Evolutionary conservation across 2,888 invertebrate species (phyloP).

Genomic region (Nemotelus pantherinus): DNA sequence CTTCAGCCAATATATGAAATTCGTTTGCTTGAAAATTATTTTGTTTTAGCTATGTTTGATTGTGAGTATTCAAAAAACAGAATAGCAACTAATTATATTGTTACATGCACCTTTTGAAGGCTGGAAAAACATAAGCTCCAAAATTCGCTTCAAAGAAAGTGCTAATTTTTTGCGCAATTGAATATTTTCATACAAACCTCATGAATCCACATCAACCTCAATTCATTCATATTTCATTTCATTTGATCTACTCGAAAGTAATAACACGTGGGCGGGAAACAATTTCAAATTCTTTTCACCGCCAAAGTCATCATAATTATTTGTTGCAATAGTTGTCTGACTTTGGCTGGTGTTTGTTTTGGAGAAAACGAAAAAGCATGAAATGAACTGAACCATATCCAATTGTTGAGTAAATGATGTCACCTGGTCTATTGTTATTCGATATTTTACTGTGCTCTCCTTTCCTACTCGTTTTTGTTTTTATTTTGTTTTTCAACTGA

Average conservation of each 20-base stretch:
- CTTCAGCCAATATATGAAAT: neutral
- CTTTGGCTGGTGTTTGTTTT: neutral
- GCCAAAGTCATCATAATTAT: neutral
- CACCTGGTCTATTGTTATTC: constrained; percentile 22
- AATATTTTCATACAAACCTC: neutral
- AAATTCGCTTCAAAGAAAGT: too few relatives aligned
- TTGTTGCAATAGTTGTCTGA: neutral
- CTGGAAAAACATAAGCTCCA: too few relatives aligned
- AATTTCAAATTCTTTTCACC: constrained; percentile 3
- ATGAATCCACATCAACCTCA: neutral
- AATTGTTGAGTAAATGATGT: constrained; percentile 27
- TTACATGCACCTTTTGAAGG: too few relatives aligned
- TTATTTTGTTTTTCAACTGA: neutral
- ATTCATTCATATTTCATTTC: neutral
- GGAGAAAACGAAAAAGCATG: constrained; percentile 25
- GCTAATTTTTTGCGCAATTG: neutral
- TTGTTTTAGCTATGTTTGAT: too few relatives aligned
- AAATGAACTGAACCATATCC: constrained; percentile 40
- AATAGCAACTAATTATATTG: too few relatives aligned
- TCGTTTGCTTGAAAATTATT: too few relatives aligned
- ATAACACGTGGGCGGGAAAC: constrained; percentile 23
- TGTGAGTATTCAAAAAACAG: too few relatives aligned
- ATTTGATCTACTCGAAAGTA: too few relatives aligned
- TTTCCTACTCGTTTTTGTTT: neutral
- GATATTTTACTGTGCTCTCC: neutral